Conservation (phyloP, 2,113 vertebrate species). For the Lycaon pictus region DNA sequence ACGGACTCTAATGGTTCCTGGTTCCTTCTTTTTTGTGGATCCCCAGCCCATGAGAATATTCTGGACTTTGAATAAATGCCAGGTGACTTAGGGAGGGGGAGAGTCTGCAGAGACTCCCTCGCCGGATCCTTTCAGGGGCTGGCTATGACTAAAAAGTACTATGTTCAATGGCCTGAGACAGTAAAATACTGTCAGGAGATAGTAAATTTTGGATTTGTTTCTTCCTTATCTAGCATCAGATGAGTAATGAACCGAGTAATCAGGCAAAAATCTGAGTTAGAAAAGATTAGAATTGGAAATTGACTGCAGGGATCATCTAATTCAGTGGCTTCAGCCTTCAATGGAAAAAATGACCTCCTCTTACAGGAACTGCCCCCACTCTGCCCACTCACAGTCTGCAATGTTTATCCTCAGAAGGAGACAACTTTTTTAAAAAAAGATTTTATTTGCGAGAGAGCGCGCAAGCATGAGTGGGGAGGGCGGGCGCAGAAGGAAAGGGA, state of each 20-base stretch:
- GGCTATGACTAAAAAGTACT: slow-evolving; percentile 26
- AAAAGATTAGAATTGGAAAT: slow-evolving; percentile 61
- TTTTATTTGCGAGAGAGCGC: too few relatives aligned
- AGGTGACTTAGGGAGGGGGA: background rate
- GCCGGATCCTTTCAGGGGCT: background rate
- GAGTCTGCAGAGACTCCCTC: background rate
- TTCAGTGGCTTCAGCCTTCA: slow-evolving; percentile 33
- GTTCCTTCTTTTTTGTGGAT: background rate
- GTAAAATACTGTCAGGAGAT: background rate
- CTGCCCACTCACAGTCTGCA: background rate
- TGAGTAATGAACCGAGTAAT: slow-evolving; percentile 57
- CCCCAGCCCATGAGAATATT: background rate
- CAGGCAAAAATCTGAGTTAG: slow-evolving; percentile 54
- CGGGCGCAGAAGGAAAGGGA: too few relatives aligned
- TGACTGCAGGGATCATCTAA: slow-evolving; percentile 61
- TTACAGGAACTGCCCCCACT: slow-evolving; percentile 47
- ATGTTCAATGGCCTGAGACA: background rate
- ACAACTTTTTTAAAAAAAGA: background rate
- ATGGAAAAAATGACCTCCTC: slow-evolving; percentile 55
- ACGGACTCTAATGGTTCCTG: background rate
- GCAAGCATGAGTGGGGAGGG: too few relatives aligned
- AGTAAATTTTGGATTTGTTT: background rate
- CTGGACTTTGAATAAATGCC: background rate
- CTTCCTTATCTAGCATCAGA: background rate
- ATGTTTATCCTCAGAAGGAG: slow-evolving; percentile 40